These are phyloP conservation scores for Zoanthus solanderi DNA, from an alignment of 92 coral and sea anemone species.

Conservation along the genomic window DNA sequence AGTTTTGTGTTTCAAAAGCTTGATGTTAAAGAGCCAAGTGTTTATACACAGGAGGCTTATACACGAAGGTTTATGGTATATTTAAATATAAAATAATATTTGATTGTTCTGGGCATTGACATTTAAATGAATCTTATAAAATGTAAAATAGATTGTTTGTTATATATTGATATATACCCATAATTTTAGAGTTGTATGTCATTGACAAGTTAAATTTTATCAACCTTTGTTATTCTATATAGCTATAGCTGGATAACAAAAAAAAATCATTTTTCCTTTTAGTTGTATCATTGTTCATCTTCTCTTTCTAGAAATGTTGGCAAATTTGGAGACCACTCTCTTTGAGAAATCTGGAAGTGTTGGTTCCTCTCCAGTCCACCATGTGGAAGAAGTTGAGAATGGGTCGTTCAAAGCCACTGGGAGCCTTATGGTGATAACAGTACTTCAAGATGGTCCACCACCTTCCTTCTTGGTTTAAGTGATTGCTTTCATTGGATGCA, in stretches of 20 bases:
- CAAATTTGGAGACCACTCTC: conserved; percentile 36
- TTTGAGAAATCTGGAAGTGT: conserved; percentile 32
- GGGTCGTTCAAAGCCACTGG: conserved; percentile 28
- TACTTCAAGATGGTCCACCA: conserved; percentile 41
- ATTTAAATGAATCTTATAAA: conserved; percentile 24
- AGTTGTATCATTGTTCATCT: conserved; percentile 30
- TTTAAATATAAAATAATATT: conserved; percentile 29
- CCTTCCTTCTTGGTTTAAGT: conserved; percentile 25
- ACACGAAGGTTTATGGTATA: conserved; percentile 28
- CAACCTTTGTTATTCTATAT: conserved; percentile 28
- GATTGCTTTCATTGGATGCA: conserved; percentile 28
- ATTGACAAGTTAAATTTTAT: conserved; percentile 17
- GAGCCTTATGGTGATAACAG: conserved; percentile 40
- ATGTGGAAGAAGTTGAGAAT: conserved; percentile 35
- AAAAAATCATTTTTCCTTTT: conserved; percentile 31
- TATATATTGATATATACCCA: background rate
- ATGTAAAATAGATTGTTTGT: conserved; percentile 38
- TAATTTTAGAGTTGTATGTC: conserved; percentile 23
- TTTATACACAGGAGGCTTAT: conserved; percentile 23
- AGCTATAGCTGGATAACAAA: conserved; percentile 25
- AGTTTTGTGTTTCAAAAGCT: conserved; percentile 39
- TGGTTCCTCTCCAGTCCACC: conserved; percentile 32
- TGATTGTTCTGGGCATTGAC: conserved; percentile 34
- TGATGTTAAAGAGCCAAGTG: background rate
- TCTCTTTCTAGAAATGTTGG: conserved; percentile 33